phyloP scores from a whole-genome alignment of 1,140 invertebrate genomes.

The Drosophila insularis region DNA sequence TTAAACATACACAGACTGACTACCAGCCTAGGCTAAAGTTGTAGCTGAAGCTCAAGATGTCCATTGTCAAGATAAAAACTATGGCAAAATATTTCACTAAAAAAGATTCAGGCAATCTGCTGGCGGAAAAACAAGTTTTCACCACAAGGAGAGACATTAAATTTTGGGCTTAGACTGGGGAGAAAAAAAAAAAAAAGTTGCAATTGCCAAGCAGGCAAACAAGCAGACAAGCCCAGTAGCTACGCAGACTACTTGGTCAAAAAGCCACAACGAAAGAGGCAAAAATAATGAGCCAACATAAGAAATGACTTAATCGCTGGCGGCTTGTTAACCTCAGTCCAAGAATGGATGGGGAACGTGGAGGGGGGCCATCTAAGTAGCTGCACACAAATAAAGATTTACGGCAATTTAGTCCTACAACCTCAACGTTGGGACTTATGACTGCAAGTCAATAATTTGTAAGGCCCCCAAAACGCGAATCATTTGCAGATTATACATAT shows the following conservation, averaged over 20 bases:
- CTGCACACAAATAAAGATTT: constrained; percentile 80
- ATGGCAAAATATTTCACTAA: constrained; percentile 51
- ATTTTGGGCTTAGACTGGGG: constrained; percentile 65
- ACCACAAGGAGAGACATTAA: constrained; percentile 43
- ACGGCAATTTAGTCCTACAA: constrained; percentile 70
- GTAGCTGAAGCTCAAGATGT: constrained; percentile 16
- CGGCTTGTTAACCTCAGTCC: constrained; percentile 72
- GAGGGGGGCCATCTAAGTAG: constrained; percentile 62
- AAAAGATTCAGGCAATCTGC: constrained; percentile 57
- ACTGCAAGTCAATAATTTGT: constrained; percentile 73
- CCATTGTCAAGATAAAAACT: constrained; percentile 70
- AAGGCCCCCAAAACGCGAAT: constrained; percentile 55
- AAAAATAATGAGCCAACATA: constrained; percentile 73
- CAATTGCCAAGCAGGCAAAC: background rate
- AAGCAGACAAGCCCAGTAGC: constrained; percentile 47
- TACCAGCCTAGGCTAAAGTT: background rate
- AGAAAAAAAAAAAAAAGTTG: constrained; percentile 47
- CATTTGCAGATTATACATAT: constrained; percentile 65
- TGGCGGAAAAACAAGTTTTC: constrained; percentile 51
- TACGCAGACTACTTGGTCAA: constrained; percentile 36
- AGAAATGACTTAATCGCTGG: constrained; percentile 80
- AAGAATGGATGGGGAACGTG: constrained; percentile 23
- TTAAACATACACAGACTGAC: background rate
- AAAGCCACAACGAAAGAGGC: constrained; percentile 19
- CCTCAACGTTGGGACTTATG: constrained; percentile 38